These are phyloP conservation scores for Belgica antarctica DNA, from an alignment of 2,888 invertebrate species.

Conservation along the genomic window DNA sequence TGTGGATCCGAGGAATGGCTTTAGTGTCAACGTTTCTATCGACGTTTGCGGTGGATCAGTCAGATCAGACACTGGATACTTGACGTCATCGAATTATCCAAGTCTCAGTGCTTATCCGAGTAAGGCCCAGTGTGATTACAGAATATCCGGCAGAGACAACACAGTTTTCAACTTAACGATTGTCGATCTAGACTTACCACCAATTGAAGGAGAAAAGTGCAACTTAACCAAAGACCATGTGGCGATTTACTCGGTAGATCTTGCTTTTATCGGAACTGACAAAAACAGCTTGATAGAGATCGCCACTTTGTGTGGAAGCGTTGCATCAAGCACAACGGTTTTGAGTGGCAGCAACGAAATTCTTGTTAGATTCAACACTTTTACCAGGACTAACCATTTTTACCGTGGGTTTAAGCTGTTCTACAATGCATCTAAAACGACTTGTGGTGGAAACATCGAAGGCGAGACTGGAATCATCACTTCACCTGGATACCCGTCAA, in stretches of 20 bases:
- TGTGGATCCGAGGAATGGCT: conserved; percentile 71
- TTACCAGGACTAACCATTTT: conserved; percentile 51
- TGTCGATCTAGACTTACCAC: conserved; percentile 52
- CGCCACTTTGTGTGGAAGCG: conserved; percentile 55
- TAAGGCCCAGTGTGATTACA: conserved; percentile 70
- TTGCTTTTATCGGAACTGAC: conserved; percentile 23
- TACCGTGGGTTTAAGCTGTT: conserved; percentile 62
- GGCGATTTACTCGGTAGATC: conserved; percentile 49
- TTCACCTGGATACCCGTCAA: conserved; percentile 69
- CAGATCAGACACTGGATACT: conserved; percentile 59
- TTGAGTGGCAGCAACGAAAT: conserved; percentile 58
- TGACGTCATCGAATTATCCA: conserved; percentile 71
- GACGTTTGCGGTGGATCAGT: conserved; percentile 69
- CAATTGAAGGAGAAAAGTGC: conserved; percentile 48
- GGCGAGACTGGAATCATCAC: conserved; percentile 66
- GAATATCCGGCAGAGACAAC: conserved; percentile 59
- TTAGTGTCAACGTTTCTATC: conserved; percentile 59
- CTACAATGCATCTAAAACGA: conserved; percentile 59
- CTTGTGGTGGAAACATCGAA: conserved; percentile 67
- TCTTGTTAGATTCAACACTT: conserved; percentile 58
- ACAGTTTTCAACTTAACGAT: conserved; percentile 56
- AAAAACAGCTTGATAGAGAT: conserved; percentile 47
- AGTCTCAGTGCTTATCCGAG: conserved; percentile 56
- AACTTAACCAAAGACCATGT: conserved; percentile 51
- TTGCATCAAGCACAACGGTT: conserved; percentile 50